A percentile compares a stretch with the other conserved stretches of the same genome.
Conservation (phyloP, 2,113 vertebrate genomes). For the Pyrgilauda ruficollis region DNA sequence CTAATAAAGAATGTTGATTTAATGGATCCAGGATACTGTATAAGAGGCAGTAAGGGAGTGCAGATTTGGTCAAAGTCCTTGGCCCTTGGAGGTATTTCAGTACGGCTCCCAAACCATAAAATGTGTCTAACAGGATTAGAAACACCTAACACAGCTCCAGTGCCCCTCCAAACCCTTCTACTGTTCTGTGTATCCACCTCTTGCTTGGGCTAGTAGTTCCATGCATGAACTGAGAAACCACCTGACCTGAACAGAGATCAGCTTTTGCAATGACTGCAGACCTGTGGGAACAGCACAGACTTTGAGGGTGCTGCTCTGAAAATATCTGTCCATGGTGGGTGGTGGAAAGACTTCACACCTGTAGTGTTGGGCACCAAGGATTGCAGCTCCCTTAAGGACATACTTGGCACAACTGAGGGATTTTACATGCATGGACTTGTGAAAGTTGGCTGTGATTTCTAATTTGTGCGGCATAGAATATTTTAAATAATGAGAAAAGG, state of each 20-base stretch:
- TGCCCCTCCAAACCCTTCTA: not conserved
- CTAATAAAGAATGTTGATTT: not conserved
- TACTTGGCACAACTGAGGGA: not conserved
- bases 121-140: not conserved
- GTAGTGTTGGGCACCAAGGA: not conserved
- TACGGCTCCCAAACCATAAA: not conserved
- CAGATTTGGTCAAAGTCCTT: not conserved
- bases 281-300: not conserved
- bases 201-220: not conserved
- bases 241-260: not conserved
- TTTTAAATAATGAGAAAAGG: not conserved
- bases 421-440: not conserved
- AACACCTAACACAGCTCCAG: not conserved
- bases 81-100: not conserved
- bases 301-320: not conserved
- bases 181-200: not conserved
- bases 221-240: not conserved
- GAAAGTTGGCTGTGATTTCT: not conserved
- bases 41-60: not conserved
- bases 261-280: not conserved
- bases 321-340: not conserved
- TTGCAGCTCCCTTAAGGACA: not conserved
- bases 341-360: not conserved
- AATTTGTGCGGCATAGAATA: not conserved
- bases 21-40: not conserved